phyloP scores from a whole-genome alignment of 2,113 vertebrate genomes.

The Orcinus orca region DNA sequence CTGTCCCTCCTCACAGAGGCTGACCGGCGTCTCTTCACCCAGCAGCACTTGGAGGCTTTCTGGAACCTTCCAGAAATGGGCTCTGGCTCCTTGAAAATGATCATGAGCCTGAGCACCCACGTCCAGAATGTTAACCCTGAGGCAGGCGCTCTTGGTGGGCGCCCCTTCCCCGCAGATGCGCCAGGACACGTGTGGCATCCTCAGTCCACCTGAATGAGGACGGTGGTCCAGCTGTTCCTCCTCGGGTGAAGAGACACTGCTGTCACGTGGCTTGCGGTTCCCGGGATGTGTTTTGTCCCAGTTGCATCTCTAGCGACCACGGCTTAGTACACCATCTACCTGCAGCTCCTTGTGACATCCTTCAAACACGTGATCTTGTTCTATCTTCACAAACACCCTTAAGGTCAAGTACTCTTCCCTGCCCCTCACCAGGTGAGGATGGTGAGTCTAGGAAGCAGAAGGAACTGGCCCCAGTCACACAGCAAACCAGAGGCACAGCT shows the following conservation, averaged over 20 bases:
- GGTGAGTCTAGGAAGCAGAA: background rate
- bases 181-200: background rate
- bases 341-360: accelerated
- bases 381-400: background rate
- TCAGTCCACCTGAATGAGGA: accelerated
- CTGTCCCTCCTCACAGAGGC: background rate
- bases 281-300: accelerated
- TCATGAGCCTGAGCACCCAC: background rate
- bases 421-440: background rate
- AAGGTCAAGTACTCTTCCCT: no score
- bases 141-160: accelerated
- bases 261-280: accelerated
- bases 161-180: accelerated
- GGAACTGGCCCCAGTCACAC: background rate
- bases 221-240: background rate
- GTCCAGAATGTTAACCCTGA: background rate
- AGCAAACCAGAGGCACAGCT: background rate
- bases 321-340: accelerated
- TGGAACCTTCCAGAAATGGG: accelerated
- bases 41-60: background rate
- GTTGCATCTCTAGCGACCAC: background rate
- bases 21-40: accelerated
- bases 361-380: background rate
- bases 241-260: background rate
- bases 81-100: background rate